Percentiles rank a stretch among this genome's conserved stretches.
Conservation (phyloP, 2,888 invertebrate genomes). For the Nesidiocoris tenuis region DNA sequence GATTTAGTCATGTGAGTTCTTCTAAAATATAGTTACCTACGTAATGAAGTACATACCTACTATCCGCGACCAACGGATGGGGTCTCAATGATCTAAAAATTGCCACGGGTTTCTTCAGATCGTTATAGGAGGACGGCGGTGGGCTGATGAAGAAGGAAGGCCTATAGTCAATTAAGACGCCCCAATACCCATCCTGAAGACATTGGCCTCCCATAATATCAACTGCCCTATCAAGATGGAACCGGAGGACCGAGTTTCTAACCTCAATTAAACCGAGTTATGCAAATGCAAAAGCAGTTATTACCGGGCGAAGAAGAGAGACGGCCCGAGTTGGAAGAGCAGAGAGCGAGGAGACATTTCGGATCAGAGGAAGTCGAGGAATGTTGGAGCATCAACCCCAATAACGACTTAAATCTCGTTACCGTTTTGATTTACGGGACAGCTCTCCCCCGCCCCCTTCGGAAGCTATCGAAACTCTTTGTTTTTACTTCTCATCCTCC, state of each 20-base stretch:
- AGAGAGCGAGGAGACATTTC: neutral
- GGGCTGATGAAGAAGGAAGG: neutral
- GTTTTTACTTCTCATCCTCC: slow-evolving; percentile 24
- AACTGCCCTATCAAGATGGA: slow-evolving; percentile 39
- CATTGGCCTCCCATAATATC: slow-evolving; percentile 29
- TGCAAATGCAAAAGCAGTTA: slow-evolving; percentile 29
- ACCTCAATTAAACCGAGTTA: slow-evolving; percentile 42
- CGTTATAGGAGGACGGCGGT: too few species aligned
- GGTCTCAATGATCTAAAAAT: too few species aligned
- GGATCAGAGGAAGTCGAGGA: neutral
- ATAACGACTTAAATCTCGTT: slow-evolving; percentile 40
- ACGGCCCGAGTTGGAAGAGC: neutral
- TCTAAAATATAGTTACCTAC: too few species aligned
- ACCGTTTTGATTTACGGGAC: slow-evolving; percentile 37
- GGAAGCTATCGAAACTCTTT: neutral
- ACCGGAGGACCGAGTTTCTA: slow-evolving; percentile 19
- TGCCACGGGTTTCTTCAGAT: too few species aligned
- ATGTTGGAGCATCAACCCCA: slow-evolving; percentile 36
- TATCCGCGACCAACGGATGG: too few species aligned
- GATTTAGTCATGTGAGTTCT: too few species aligned
- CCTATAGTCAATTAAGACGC: slow-evolving; percentile 19
- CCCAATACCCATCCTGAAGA: slow-evolving; percentile 13
- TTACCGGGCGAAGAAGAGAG: neutral
- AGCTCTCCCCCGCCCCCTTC: neutral
- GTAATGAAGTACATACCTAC: too few species aligned